Evolutionary conservation across 1,140 invertebrate species (phyloP).

Genomic region (Wasmannia auropunctata): DNA sequence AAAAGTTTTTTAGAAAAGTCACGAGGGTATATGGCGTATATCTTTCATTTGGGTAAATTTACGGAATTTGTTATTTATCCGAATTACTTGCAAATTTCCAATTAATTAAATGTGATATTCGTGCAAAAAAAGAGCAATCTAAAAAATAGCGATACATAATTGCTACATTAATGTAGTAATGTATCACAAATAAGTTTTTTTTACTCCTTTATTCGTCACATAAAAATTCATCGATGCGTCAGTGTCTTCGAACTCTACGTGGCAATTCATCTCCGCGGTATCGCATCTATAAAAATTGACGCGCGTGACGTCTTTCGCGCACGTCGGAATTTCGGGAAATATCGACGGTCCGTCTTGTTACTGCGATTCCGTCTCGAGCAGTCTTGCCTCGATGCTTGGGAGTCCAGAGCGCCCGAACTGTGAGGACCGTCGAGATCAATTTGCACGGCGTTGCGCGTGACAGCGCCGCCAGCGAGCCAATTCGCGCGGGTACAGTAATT

Average conservation of each 20-base stretch:
- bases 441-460: conserved; percentile 80
- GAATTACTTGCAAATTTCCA: not conserved
- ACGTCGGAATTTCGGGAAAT: not conserved
- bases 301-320: not conserved
- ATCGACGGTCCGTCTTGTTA: conserved; percentile 40
- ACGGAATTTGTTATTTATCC: not conserved
- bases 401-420: not conserved
- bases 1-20: not conserved
- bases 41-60: not conserved
- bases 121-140: not conserved
- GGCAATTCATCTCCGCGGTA: not conserved
- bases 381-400: conserved; percentile 21
- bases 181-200: not conserved
- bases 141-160: not conserved
- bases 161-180: not conserved
- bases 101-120: not conserved
- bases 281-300: not conserved
- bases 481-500: conserved; percentile 83
- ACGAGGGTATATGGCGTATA: not conserved
- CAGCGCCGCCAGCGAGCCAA: conserved; percentile 80
- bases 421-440: conserved; percentile 80
- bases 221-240: not conserved
- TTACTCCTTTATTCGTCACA: not conserved
- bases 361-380: conserved; percentile 53
- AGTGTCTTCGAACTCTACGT: not conserved